These are phyloP conservation scores for Drosophila sproati DNA, from an alignment of 1,140 invertebrate genomes.

Conservation along the genomic window DNA sequence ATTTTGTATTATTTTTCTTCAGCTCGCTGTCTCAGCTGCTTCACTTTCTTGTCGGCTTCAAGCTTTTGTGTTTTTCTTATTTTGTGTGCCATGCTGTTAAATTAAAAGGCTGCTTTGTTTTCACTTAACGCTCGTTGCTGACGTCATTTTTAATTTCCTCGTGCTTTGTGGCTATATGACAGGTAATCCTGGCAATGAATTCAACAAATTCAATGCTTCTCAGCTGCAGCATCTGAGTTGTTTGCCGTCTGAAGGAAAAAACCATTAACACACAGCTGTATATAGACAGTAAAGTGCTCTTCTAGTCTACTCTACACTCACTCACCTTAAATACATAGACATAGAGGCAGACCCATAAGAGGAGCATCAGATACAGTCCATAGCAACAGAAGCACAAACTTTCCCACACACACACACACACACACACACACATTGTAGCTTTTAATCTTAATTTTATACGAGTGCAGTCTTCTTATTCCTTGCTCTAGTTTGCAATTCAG, in stretches of 20 bases:
- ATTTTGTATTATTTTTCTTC: slow-evolving; percentile 1
- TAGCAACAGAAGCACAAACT: no score
- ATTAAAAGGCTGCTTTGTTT: slow-evolving; percentile 74
- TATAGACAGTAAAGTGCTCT: slow-evolving; percentile 49
- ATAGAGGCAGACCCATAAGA: not conserved
- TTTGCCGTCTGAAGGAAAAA: slow-evolving; percentile 42
- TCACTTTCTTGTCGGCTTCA: slow-evolving; percentile 33
- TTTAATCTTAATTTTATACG: slow-evolving; percentile 82
- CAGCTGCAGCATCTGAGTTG: slow-evolving; percentile 5
- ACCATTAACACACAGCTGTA: slow-evolving; percentile 57
- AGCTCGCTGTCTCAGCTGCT: slow-evolving; percentile 7
- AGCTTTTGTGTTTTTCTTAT: slow-evolving; percentile 11
- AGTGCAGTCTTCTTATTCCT: slow-evolving; percentile 24
- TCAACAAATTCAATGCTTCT: slow-evolving; percentile 1
- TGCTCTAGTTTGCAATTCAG: not conserved
- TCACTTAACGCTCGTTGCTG: slow-evolving; percentile 51
- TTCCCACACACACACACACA: not conserved
- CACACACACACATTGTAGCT: slow-evolving; percentile 52
- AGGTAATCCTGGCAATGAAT: slow-evolving; percentile 52
- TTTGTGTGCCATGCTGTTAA: slow-evolving; percentile 49
- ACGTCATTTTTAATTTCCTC: slow-evolving; percentile 68
- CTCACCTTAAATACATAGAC: slow-evolving; percentile 65
- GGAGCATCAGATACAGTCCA: not conserved
- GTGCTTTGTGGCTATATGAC: slow-evolving; percentile 39
- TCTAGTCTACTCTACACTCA: slow-evolving; percentile 1